Conservation (phyloP, 2,888 invertebrate genomes). For the Polydesmus complanatus region DNA sequence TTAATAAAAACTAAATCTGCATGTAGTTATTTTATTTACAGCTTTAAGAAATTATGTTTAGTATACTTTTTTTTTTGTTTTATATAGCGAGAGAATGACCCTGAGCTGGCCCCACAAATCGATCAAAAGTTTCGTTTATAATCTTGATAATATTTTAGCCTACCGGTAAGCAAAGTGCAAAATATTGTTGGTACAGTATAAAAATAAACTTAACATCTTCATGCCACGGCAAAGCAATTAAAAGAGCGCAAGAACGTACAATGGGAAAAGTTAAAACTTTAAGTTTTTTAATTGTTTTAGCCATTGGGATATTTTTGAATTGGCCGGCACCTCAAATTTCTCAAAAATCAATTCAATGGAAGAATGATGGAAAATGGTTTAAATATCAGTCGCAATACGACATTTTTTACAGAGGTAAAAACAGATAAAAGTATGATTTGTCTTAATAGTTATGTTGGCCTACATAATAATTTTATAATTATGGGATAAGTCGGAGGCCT, state of each 20-base stretch:
- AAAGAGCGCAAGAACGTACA: too few relatives aligned
- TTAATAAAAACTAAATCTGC: too few relatives aligned
- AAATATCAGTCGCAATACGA: conserved; percentile 21
- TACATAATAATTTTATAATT: too few relatives aligned
- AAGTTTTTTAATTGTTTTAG: background rate
- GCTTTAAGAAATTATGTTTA: too few relatives aligned
- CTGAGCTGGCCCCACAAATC: too few relatives aligned
- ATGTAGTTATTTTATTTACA: too few relatives aligned
- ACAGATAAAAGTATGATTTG: background rate
- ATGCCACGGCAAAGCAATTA: background rate
- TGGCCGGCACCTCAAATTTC: conserved; percentile 20
- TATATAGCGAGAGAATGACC: too few relatives aligned
- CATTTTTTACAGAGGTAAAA: conserved; percentile 27
- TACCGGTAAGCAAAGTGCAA: background rate
- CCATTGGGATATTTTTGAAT: conserved; percentile 16
- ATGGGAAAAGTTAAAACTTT: background rate
- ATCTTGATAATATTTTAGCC: too few relatives aligned
- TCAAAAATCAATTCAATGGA: conserved; percentile 20
- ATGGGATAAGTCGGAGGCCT: too few relatives aligned
- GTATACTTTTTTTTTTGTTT: too few relatives aligned
- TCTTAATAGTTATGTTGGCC: too few relatives aligned
- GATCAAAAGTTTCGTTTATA: too few relatives aligned
- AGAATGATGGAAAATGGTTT: conserved; percentile 18
- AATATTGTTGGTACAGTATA: background rate
- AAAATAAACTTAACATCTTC: background rate